phyloP scores from a whole-genome alignment of 2,797 vertebrate species.

The Etheostoma perlongum region DNA sequence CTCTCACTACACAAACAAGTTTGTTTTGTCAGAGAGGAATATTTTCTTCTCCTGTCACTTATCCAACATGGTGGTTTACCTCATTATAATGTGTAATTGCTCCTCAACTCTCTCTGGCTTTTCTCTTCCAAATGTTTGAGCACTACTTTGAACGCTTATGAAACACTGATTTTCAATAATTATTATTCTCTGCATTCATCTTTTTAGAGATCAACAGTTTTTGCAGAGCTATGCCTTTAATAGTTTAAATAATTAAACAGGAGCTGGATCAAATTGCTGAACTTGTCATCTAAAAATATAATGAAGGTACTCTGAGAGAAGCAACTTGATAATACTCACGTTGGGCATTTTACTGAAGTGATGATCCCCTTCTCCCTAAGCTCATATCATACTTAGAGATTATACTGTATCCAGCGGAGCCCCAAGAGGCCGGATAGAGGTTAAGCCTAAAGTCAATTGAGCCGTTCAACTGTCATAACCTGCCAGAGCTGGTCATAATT shows the following conservation, averaged over 20 bases:
- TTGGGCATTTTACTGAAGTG: constrained; percentile 52
- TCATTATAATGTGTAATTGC: constrained; percentile 55
- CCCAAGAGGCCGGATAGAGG: constrained; percentile 52
- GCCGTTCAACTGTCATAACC: constrained; percentile 75
- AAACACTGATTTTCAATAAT: constrained; percentile 15
- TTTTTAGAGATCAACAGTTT: background rate
- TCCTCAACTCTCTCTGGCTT: constrained; percentile 25
- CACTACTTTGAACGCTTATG: constrained; percentile 1
- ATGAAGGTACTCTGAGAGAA: background rate
- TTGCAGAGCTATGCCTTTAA: constrained; percentile 35
- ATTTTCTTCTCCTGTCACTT: constrained; percentile 50
- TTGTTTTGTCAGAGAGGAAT: constrained; percentile 46
- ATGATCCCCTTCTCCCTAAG: constrained; percentile 68
- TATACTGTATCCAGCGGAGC: constrained; percentile 62
- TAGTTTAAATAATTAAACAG: constrained; percentile 37
- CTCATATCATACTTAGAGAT: constrained; percentile 76
- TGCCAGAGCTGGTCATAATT: constrained; percentile 61
- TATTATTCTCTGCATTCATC: constrained; percentile 1
- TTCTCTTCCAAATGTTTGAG: constrained; percentile 1
- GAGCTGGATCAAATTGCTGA: constrained; percentile 10
- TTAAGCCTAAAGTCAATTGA: constrained; percentile 80
- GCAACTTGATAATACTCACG: constrained; percentile 41
- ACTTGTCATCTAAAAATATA: constrained; percentile 28
- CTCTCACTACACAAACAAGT: constrained; percentile 20
- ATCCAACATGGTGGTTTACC: constrained; percentile 54